Percentiles rank a stretch among this genome's conserved stretches.
Conservation (phyloP, 2,888 invertebrate species). For the Leptura quadrifasciata region DNA sequence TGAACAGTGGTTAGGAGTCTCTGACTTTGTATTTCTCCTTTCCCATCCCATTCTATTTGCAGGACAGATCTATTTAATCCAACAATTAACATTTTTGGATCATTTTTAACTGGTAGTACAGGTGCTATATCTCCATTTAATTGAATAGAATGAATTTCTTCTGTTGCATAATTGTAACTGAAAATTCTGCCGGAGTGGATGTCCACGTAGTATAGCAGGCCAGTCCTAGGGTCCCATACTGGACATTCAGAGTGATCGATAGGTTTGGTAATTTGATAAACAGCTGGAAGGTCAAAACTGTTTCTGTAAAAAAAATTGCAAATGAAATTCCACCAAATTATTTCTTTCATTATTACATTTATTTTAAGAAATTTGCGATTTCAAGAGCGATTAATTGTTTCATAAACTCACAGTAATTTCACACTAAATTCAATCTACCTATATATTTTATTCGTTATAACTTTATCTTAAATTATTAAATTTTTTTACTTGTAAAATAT, state of each 20-base stretch:
- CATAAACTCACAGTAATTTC: too few relatives aligned
- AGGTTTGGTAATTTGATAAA: conserved; percentile 57
- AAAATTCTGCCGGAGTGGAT: conserved; percentile 56
- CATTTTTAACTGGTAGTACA: conserved; percentile 54
- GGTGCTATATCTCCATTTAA: conserved; percentile 56
- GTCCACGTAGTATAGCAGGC: conserved; percentile 57
- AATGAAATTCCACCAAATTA: background rate
- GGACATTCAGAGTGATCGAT: conserved; percentile 59
- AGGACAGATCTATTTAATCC: conserved; percentile 54
- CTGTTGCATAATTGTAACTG: conserved; percentile 56
- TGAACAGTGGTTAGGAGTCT: conserved; percentile 71
- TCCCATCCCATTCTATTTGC: conserved; percentile 33
- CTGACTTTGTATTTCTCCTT: conserved; percentile 30
- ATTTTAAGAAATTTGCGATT: too few relatives aligned
- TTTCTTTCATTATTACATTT: too few relatives aligned
- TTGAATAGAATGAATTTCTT: conserved; percentile 51
- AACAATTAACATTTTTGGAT: conserved; percentile 54
- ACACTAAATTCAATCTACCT: too few relatives aligned
- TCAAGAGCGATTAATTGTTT: too few relatives aligned
- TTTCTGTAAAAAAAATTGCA: background rate
- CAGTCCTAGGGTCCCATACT: conserved; percentile 57
- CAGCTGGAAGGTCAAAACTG: conserved; percentile 53
- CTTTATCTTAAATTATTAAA: too few relatives aligned
- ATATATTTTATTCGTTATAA: too few relatives aligned
- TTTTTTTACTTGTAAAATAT: too few relatives aligned